Conservation (phyloP, 1,140 invertebrate genomes). For the Melitaea cinxia region DNA sequence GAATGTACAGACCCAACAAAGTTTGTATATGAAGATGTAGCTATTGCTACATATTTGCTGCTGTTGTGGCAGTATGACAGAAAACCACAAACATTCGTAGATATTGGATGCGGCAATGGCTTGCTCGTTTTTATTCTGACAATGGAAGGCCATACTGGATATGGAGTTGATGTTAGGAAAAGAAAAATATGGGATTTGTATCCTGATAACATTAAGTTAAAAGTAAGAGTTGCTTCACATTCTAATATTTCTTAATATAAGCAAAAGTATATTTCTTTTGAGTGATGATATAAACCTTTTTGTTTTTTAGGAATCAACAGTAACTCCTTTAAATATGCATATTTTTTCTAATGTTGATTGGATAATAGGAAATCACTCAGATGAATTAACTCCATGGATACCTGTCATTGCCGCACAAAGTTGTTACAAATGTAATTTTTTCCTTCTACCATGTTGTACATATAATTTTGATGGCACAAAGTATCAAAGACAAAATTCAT, state of each 20-base stretch:
- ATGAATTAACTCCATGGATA: conserved; percentile 99
- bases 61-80: conserved; percentile 86
- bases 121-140: conserved; percentile 94
- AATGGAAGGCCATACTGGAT: conserved; percentile 91
- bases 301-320: conserved; percentile 82
- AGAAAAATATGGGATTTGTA: conserved; percentile 96
- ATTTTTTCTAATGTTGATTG: conserved; percentile 93
- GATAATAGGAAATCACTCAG: conserved; percentile 99
- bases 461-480: conserved; percentile 95
- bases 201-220: conserved; percentile 76
- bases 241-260: not conserved
- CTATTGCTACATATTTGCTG: conserved; percentile 95
- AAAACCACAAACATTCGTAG: conserved; percentile 89
- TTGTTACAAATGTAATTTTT: conserved; percentile 88
- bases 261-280: not conserved
- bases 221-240: conserved; percentile 48
- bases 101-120: conserved; percentile 98
- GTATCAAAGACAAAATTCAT: conserved; percentile 86
- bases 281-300: conserved; percentile 12
- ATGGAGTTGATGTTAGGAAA: conserved; percentile 94
- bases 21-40: conserved; percentile 98
- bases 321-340: conserved; percentile 86
- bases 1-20: conserved; percentile 96
- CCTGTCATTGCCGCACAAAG: conserved; percentile 93
- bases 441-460: conserved; percentile 96